Conservation (phyloP, 2,888 invertebrate species). For the Hipparchia sbordonii region DNA sequence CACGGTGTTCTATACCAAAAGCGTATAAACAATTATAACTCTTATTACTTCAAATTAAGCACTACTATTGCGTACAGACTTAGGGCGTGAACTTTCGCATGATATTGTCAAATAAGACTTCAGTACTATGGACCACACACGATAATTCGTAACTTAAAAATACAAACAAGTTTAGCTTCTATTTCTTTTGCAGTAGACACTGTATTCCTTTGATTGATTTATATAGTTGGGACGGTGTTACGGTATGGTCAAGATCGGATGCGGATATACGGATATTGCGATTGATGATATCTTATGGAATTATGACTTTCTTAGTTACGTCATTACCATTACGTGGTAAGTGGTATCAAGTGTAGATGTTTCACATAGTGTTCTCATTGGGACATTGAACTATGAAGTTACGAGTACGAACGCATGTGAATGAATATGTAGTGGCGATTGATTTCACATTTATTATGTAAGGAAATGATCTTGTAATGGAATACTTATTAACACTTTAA, state of each 20-base stretch:
- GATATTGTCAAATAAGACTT: conserved; percentile 9
- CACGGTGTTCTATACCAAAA: conserved; percentile 6
- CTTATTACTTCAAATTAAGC: neutral
- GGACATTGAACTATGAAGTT: conserved; percentile 13
- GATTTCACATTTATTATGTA: neutral
- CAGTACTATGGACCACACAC: conserved; percentile 29
- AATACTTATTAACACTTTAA: neutral
- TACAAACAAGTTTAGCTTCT: conserved; percentile 23
- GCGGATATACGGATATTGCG: conserved; percentile 38
- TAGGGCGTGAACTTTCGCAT: conserved; percentile 9
- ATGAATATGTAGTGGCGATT: conserved; percentile 1
- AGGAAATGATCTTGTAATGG: neutral
- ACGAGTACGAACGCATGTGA: neutral
- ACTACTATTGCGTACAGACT: neutral
- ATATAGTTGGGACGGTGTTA: neutral
- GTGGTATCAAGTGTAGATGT: conserved; percentile 19
- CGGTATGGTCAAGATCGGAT: conserved; percentile 19
- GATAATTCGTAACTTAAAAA: conserved; percentile 12
- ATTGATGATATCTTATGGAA: conserved; percentile 25
- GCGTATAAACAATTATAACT: neutral
- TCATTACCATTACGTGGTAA: conserved; percentile 35
- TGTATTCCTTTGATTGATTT: neutral
- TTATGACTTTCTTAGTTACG: conserved; percentile 39
- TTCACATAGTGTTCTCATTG: conserved; percentile 4
- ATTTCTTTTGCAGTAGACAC: neutral